Conservation (phyloP, 2,797 vertebrate genomes). For the Sebastes diaconus region DNA sequence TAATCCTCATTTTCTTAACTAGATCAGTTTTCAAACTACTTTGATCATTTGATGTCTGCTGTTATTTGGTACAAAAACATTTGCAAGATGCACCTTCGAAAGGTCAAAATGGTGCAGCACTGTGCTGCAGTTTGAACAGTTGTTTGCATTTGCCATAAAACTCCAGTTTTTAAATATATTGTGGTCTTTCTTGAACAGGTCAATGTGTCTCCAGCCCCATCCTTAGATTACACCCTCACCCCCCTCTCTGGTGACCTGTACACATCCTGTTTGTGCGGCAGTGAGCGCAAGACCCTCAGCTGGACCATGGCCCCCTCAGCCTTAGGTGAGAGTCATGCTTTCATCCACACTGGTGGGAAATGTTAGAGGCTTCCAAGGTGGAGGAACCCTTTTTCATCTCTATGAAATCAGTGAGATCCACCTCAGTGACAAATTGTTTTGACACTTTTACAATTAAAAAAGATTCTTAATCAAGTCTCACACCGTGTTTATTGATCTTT, state of each 20-base stretch:
- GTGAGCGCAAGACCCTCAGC: slow-evolving; percentile 67
- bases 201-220: slow-evolving; percentile 54
- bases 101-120: neutral
- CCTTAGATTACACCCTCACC: slow-evolving; percentile 64
- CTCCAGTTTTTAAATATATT: neutral
- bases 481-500: neutral
- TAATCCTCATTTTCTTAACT: neutral
- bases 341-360: neutral
- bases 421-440: neutral
- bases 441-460: neutral
- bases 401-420: neutral
- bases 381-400: neutral
- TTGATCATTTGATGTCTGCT: neutral
- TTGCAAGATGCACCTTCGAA: neutral
- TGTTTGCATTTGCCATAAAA: neutral
- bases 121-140: too few relatives aligned
- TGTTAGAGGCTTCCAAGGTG: neutral
- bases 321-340: slow-evolving; percentile 59
- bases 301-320: slow-evolving; percentile 68
- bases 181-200: slow-evolving; percentile 60
- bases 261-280: slow-evolving; percentile 75
- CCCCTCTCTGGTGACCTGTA: slow-evolving; percentile 41
- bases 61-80: neutral
- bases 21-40: neutral
- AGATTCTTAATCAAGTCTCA: neutral